Percentiles rank a stretch among this genome's conserved stretches.
Conservation (phyloP, 2,888 invertebrate genomes). For the Heterodera filipjevi region DNA sequence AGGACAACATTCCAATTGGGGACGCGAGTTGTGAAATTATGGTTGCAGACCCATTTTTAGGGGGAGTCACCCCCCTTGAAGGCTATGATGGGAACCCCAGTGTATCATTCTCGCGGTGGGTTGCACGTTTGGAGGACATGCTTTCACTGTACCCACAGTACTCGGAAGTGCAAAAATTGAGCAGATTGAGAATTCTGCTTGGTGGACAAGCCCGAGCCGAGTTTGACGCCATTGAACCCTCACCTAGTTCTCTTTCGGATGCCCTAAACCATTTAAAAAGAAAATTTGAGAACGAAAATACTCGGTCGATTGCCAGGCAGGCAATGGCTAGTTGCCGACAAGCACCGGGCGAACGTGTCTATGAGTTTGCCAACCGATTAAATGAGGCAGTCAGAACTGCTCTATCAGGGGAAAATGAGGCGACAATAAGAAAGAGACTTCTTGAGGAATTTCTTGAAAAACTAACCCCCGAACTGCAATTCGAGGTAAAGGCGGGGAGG, state of each 20-base stretch:
- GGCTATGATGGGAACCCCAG: conserved; percentile 7
- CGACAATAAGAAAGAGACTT: neutral
- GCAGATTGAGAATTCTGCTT: neutral
- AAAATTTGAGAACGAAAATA: neutral
- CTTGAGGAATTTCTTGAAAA: conserved; percentile 13
- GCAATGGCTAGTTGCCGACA: neutral
- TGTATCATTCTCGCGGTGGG: conserved; percentile 3
- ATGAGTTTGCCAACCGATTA: neutral
- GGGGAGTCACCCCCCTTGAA: neutral
- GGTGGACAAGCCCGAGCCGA: neutral
- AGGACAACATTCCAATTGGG: no score
- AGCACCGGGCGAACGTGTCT: conserved; percentile 1
- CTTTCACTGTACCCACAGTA: neutral
- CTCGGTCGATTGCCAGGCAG: neutral
- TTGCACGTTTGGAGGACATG: neutral
- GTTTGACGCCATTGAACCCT: neutral
- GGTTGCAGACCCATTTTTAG: conserved; percentile 10
- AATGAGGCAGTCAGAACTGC: conserved; percentile 1
- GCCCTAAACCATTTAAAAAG: neutral
- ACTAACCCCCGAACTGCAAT: neutral
- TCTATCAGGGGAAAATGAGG: neutral
- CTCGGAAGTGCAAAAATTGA: neutral
- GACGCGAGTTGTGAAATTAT: neutral
- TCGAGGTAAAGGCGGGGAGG: neutral
- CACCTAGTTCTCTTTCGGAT: neutral